Base-by-base conservation (phyloP, 64 coral and sea anemone genomes). In the Platygyra sinensis region DNA sequence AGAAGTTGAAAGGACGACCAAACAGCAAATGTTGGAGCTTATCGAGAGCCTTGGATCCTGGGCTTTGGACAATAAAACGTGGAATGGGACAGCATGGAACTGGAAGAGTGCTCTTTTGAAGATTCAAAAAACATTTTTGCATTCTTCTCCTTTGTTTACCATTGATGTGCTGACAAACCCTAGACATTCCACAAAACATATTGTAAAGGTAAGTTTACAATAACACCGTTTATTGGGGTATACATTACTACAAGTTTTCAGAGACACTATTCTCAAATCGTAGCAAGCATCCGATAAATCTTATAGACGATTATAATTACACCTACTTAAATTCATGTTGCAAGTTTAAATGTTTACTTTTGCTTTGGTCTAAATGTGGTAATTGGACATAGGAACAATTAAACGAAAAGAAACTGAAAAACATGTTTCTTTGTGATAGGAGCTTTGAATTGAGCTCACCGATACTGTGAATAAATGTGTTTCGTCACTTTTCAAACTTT, bases 1-100 rank as follows among this genome's bases (percentile, higher is more conserved):
- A 27, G 86, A 92, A 89, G 96, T 91, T 2, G 96, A 98, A 17
- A 79, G 86, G 29, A 92, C 96, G 0, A 87, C 96, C 5, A 94
- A 73, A 64, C 24, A 86, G 8, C 89, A 98, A 62, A 72, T 98
- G 12, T 20, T 80, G n/a, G 71, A 92, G 22, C 50, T 98, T 0
- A 94, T 98, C 22, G 20, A 5, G 17, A 52, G 79, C 27, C 63
- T 98, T 27, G 93, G 86, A 1, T 91, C 89, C 10, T 94, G 92
- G 92, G 86, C 88, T 38, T 29, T 98, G 16, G 88, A 93, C 49
- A 65, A 83, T 39, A 28, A 16, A 24, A 78, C 73, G 11, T 94
- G 93, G 96, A 77, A 89, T 73, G 78, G 67, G 15, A 87, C 60
- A 7, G 10, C 0, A 5, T 97, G 95, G 95, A 50, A 94, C 31